These are phyloP conservation scores for Capitulum mitella DNA, from an alignment of 2,888 invertebrate genomes.

Conservation along the genomic window DNA sequence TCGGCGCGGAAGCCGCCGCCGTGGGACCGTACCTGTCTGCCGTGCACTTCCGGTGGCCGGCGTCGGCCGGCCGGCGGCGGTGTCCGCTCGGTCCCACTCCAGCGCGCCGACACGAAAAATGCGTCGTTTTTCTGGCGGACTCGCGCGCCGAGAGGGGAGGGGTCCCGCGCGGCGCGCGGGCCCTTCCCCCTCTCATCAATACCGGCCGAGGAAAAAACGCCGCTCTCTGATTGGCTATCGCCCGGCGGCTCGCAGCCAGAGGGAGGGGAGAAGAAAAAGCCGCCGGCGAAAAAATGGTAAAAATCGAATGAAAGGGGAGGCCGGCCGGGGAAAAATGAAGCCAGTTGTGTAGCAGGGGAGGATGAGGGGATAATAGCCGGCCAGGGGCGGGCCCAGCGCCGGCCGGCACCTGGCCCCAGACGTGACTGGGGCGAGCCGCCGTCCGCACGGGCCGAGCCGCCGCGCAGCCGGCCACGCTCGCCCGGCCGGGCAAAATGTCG, in stretches of 20 bases:
- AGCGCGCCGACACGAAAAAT: neutral
- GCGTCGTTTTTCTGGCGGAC: neutral
- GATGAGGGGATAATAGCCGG: neutral
- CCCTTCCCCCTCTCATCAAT: conserved; percentile 12
- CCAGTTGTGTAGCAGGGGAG: neutral
- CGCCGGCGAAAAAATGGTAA: conserved; percentile 11
- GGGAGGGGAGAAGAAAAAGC: neutral
- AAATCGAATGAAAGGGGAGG: conserved; percentile 17
- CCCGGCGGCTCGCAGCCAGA: neutral
- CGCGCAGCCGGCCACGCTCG: neutral
- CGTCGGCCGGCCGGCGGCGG: neutral
- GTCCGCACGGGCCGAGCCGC: neutral
- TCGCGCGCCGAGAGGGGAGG: too few species aligned
- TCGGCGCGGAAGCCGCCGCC: neutral
- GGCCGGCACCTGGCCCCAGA: neutral
- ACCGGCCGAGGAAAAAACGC: neutral
- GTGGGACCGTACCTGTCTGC: conserved; percentile 8
- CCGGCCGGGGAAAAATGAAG: neutral
- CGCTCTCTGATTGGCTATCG: neutral
- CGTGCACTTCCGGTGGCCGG: neutral
- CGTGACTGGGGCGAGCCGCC: too few species aligned
- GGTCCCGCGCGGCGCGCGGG: neutral
- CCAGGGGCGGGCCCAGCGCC: neutral
- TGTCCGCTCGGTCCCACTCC: neutral
- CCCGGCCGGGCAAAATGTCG: too few species aligned